Conservation (phyloP, 2,113 vertebrate genomes). For the Scomber japonicus region DNA sequence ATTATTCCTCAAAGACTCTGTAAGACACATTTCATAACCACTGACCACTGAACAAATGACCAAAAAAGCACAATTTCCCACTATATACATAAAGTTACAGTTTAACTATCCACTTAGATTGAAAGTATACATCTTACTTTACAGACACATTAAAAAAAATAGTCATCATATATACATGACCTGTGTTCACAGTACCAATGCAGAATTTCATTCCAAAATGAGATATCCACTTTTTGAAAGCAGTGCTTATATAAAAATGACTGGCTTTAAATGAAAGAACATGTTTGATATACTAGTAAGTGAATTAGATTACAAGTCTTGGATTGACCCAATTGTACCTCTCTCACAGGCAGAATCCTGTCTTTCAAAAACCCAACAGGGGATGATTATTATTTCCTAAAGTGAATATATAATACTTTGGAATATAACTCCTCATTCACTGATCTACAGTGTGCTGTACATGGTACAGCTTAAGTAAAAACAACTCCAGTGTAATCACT, state of each 20-base stretch:
- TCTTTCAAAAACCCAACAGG: not conserved
- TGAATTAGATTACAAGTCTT: not conserved
- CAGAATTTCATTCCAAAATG: constrained; percentile 20
- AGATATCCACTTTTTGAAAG: not conserved
- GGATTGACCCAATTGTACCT: not conserved
- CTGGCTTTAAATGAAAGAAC: not conserved
- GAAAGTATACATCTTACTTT: constrained; percentile 17
- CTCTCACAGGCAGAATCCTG: not conserved
- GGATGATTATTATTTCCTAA: not conserved
- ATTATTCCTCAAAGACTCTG: constrained; percentile 13
- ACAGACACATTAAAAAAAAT: constrained; percentile 6
- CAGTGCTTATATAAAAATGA: not conserved
- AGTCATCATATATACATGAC: not conserved
- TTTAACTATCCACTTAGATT: constrained; percentile 11
- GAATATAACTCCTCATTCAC: constrained; percentile 14
- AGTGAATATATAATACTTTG: not conserved
- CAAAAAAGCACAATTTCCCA: not conserved
- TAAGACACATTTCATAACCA: constrained; percentile 28
- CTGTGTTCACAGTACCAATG: not conserved
- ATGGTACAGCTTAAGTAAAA: constrained; percentile 44
- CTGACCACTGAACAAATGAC: not conserved
- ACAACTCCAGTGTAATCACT: constrained; percentile 63
- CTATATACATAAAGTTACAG: constrained; percentile 31
- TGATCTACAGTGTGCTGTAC: constrained; percentile 30
- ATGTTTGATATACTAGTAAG: not conserved